These are phyloP conservation scores for Orthonyx spaldingii DNA, from an alignment of 2,113 vertebrate genomes.

Conservation along the genomic window DNA sequence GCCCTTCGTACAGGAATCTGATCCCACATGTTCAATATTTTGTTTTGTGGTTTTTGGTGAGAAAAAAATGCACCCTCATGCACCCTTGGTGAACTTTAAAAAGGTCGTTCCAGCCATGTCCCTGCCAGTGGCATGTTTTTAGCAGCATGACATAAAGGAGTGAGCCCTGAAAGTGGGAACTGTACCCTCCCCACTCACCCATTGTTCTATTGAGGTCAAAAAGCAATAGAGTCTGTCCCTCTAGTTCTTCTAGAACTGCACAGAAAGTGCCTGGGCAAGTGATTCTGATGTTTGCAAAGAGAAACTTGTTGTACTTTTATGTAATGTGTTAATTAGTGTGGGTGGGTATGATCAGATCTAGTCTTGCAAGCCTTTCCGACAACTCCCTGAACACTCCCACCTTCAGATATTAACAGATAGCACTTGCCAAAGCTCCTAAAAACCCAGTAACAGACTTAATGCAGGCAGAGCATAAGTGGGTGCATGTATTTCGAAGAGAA, in stretches of 20 bases:
- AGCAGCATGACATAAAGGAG: background rate
- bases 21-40: background rate
- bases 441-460: background rate
- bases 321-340: slow-evolving; percentile 56
- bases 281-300: slow-evolving; percentile 30
- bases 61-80: background rate
- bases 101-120: background rate
- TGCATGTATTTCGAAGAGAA: background rate
- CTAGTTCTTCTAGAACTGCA: background rate
- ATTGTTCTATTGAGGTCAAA: background rate
- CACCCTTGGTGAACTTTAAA: background rate
- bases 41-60: background rate
- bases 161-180: background rate
- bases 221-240: background rate
- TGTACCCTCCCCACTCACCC: background rate
- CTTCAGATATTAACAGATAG: slow-evolving; percentile 53
- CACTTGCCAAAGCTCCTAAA: slow-evolving; percentile 39
- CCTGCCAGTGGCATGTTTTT: background rate
- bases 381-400: slow-evolving; percentile 52
- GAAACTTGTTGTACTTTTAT: slow-evolving; percentile 43
- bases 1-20: background rate
- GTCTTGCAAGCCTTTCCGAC: slow-evolving; percentile 47
- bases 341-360: slow-evolving; percentile 48
- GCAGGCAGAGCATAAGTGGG: background rate
- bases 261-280: slow-evolving; percentile 34